Conservation (phyloP, 2,113 vertebrate genomes). For the Euleptes europaea region DNA sequence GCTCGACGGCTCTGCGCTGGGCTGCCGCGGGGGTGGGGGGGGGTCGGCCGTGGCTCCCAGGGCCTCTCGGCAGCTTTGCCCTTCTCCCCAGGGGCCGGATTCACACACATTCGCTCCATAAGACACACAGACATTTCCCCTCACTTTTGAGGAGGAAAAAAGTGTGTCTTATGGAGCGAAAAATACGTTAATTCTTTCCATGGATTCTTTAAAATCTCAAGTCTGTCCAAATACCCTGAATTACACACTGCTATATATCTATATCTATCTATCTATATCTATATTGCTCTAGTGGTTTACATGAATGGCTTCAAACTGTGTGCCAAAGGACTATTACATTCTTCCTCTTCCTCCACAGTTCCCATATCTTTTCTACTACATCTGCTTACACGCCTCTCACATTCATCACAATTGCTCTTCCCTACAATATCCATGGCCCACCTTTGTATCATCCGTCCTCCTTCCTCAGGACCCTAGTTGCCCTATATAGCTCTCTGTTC, state of each 20-base stretch:
- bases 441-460: neutral
- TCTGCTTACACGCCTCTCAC: neutral
- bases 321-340: neutral
- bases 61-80: no score
- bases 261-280: no score
- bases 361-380: neutral
- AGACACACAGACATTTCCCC: no score
- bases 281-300: neutral
- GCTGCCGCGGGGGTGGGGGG: no score
- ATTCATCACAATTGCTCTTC: neutral
- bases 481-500: neutral
- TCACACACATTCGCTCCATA: no score
- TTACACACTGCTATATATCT: neutral
- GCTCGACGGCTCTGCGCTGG: no score
- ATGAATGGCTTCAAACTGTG: neutral
- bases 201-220: slow-evolving; percentile 9
- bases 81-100: no score
- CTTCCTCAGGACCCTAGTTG: neutral
- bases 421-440: neutral
- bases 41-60: no score
- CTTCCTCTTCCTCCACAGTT: slow-evolving; percentile 11
- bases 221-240: slow-evolving; percentile 4
- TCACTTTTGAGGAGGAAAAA: no score
- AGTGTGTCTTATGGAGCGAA: no score
- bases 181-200: slow-evolving; percentile 46